These are phyloP conservation scores for Ceyx cyanopectus DNA, from an alignment of 2,113 vertebrate genomes.

Conservation along the genomic window DNA sequence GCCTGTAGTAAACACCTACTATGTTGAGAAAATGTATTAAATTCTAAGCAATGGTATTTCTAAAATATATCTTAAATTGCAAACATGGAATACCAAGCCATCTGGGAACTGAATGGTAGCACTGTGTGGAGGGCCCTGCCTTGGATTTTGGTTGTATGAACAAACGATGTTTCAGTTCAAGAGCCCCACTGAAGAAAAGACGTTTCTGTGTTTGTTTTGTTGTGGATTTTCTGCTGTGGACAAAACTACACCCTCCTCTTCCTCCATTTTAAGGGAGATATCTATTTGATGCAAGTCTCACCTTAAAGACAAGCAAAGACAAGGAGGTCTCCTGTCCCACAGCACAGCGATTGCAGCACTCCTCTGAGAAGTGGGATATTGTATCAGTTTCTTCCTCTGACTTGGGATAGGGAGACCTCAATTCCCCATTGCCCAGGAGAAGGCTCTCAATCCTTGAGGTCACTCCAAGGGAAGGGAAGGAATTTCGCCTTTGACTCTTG, in stretches of 20 bases:
- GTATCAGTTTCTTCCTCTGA: not conserved
- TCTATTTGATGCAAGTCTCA: not conserved
- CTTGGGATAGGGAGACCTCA: not conserved
- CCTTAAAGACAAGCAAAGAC: not conserved
- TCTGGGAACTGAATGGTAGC: not conserved
- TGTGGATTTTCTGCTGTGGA: not conserved
- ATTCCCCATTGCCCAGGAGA: not conserved
- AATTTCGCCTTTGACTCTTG: not conserved
- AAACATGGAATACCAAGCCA: not conserved
- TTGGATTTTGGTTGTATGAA: not conserved
- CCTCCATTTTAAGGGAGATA: not conserved
- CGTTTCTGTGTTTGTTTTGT: not conserved
- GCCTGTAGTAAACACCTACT: no score
- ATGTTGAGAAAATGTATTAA: not conserved
- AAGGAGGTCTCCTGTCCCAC: not conserved
- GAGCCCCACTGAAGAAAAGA: not conserved
- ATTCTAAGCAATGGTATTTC: constrained; percentile 16
- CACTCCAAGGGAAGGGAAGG: not conserved
- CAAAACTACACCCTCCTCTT: not conserved
- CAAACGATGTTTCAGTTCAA: not conserved
- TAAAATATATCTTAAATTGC: not conserved
- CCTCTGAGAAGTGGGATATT: not conserved
- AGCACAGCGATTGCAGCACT: not conserved
- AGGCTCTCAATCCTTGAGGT: rapidly evolving
- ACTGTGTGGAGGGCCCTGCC: not conserved